These are phyloP conservation scores for Meandrusa payeni DNA, from an alignment of 2,888 invertebrate genomes.

Conservation along the genomic window DNA sequence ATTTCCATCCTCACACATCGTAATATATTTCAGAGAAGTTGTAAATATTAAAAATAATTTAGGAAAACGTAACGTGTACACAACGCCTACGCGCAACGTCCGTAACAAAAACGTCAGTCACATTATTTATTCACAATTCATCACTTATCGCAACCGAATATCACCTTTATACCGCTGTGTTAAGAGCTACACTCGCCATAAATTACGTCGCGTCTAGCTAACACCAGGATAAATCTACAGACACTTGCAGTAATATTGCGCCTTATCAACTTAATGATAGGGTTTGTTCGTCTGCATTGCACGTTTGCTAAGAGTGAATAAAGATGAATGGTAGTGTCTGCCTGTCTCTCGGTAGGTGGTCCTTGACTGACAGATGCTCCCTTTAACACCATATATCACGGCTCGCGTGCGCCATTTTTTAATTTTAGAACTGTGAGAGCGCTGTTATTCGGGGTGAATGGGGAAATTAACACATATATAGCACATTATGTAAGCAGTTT, in stretches of 20 bases:
- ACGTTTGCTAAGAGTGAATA: slow-evolving; percentile 46
- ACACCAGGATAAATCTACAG: slow-evolving; percentile 29
- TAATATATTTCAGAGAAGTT: slow-evolving; percentile 14
- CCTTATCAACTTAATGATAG: slow-evolving; percentile 27
- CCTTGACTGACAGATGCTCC: slow-evolving; percentile 71
- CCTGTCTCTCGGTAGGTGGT: slow-evolving; percentile 68
- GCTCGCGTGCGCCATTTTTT: slow-evolving; percentile 53
- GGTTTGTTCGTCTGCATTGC: slow-evolving; percentile 1
- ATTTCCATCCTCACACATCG: slow-evolving; percentile 10
- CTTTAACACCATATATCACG: slow-evolving; percentile 47
- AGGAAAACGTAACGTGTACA: slow-evolving; percentile 39
- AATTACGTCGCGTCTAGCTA: slow-evolving; percentile 50
- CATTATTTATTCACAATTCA: slow-evolving; percentile 52
- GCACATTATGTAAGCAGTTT: no score
- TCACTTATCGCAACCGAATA: slow-evolving; percentile 47
- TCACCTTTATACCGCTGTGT: slow-evolving; percentile 44
- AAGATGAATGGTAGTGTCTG: slow-evolving; percentile 72
- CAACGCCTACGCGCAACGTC: slow-evolving; percentile 16
- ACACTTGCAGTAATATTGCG: slow-evolving; percentile 22
- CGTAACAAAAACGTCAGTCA: slow-evolving; percentile 47
- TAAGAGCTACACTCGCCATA: slow-evolving; percentile 50
- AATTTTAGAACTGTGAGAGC: slow-evolving; percentile 45
- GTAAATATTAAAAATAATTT: slow-evolving; percentile 31
- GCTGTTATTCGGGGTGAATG: slow-evolving; percentile 9
- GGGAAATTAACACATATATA: slow-evolving; percentile 3